Base-by-base conservation (phyloP, 2,888 invertebrate genomes). In the Diaphora mendica region DNA sequence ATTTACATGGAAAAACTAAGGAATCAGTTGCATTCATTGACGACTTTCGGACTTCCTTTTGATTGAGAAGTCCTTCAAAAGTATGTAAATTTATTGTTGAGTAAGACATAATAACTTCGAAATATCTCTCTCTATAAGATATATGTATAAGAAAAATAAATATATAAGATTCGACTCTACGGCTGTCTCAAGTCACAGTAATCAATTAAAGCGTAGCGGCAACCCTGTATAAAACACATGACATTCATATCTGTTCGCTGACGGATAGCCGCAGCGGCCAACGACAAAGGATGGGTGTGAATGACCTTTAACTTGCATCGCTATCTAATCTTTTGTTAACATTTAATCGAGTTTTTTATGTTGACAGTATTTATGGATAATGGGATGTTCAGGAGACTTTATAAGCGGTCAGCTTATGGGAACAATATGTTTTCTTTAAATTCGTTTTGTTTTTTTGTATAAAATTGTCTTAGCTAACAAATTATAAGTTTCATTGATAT, bases 181-280 rank as follows among this genome's bases (percentile, higher is more conserved):
- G 74, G 81, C 62, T 86, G 83, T 78, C 26, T 20, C 64, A 83
- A 77, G 79, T 71, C 81, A 71, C 73, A 59, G 79, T 85, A 88
- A 89, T 89, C 90, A 90, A 90, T 91, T 90, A 91, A 87, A 87
- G 83, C 83, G 82, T 86, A 85, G 83, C 82, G 79, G 79, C 79
- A 79, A 82, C 83, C 76, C 76, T 80, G 82, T 86, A 87, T 85
- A 86, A 85, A 87, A 84, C 80, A 84, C 86, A 84, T 85, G 88
- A 88, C 89, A 88, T 81, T 86, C 88, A 86, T 90, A 91, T 90
- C 90, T 81, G 85, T 82, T 75, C 84, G 84, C 84, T 91, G 91
- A 91, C 90, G 87, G 90, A 91, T 91, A 88, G 87, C 84, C 84
- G 85, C 85, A 74, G 75, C 80, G 82, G 71, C 62, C 78, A 72